Base-by-base conservation (phyloP, 2,888 invertebrate species). In the Pristionchus exspectatus region DNA sequence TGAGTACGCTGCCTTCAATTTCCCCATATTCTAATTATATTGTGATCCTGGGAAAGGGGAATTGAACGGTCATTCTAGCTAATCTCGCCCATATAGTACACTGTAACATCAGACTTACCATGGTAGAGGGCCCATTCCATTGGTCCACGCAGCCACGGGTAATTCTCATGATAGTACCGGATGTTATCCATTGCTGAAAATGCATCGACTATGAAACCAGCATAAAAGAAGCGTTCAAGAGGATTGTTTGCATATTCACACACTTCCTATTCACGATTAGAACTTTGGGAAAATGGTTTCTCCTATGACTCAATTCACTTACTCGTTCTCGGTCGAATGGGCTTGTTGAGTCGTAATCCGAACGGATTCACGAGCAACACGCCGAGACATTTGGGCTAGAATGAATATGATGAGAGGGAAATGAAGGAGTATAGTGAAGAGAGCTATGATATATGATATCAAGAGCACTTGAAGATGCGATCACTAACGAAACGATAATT, bases 291-390 rank as follows among this genome's bases (percentile, higher is more conserved):
- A 63, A 21, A 24, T n/a, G 7, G 24, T 1, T 24, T 16, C 18
- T 21, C 24, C 2, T 4, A 63, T 63, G 63, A 63, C n/a, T 63
- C 63, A 63, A 5, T 24, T 59, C 14, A 56, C 85, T 44, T 24
- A 85, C 85, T 50, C 50, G 21, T 92, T 54, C 87, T 74, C 12
- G 93, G 93, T n/a, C 90, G 89, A 86, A 93, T 90, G 56, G 91
- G 91, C 63, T 89, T 89, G 72, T 93, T 92, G 30, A 88, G 85
- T 27, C 92, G 91, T 4, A 92, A 63, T n/a, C 93, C 93, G 4
- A 90, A 84, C 4, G 92, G 91, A 90, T 92, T 92, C 72, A 92
- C 81, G 59, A 92, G 88, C 12, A 93, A 90, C 9, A 92, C 89
- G 12, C 93, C 93, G 38, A 85, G 38, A 10, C 59, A 59, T 85